Conservation (phyloP, 2,888 invertebrate genomes). For the Trachelus iudaicus region DNA sequence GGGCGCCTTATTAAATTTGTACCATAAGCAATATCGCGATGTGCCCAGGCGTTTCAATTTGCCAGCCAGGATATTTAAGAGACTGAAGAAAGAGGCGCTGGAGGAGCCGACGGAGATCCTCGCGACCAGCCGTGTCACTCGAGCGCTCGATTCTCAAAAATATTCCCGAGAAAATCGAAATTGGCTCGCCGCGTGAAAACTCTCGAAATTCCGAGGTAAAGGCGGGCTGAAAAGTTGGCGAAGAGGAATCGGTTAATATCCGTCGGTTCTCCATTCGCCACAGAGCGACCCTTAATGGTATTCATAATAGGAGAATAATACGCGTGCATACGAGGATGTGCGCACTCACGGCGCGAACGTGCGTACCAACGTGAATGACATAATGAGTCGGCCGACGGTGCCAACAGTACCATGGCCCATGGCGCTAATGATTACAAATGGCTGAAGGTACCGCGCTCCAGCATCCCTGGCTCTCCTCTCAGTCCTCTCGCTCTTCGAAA, state of each 20-base stretch:
- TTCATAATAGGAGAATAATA: constrained; percentile 13
- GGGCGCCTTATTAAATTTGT: constrained; percentile 60
- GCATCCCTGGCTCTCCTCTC: background rate
- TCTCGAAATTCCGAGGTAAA: too few species aligned
- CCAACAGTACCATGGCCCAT: constrained; percentile 50
- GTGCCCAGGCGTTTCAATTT: constrained; percentile 51
- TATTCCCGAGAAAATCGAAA: too few species aligned
- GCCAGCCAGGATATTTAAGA: constrained; percentile 47
- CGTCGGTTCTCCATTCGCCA: constrained; percentile 21
- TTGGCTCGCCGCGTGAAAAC: too few species aligned
- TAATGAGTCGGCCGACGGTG: constrained; percentile 48
- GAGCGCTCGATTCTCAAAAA: too few species aligned
- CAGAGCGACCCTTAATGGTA: constrained; percentile 14
- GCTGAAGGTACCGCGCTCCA: constrained; percentile 30
- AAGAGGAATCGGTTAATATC: constrained; percentile 19
- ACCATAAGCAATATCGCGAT: constrained; percentile 51
- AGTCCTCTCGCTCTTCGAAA: constrained; percentile 29
- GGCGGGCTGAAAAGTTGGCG: background rate
- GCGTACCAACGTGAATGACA: constrained; percentile 43
- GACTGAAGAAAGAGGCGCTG: constrained; percentile 4
- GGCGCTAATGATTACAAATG: constrained; percentile 59
- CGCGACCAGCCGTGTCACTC: too few species aligned
- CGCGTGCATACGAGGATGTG: constrained; percentile 11
- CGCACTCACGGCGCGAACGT: constrained; percentile 15
- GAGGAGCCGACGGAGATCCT: too few species aligned